Conservation (phyloP, 2,888 invertebrate species). For the Tiliacea aurago region DNA sequence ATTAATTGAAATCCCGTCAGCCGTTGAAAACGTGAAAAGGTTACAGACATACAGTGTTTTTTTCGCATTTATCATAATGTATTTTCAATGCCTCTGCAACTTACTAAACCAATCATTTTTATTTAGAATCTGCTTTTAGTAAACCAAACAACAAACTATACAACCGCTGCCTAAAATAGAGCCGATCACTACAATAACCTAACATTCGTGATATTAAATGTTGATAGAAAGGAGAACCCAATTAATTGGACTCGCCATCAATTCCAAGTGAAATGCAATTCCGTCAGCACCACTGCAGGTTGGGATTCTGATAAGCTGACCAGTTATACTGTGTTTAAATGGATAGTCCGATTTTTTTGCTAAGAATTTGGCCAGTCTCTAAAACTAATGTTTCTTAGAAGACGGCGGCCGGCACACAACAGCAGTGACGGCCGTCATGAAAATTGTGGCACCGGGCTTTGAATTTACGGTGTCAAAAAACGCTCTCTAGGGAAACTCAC, state of each 20-base stretch:
- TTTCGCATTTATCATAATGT: neutral
- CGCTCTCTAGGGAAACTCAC: no score
- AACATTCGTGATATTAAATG: conserved; percentile 9
- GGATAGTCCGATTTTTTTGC: neutral
- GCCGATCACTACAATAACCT: neutral
- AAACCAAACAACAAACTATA: neutral
- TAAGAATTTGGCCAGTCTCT: no score
- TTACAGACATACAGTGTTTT: neutral
- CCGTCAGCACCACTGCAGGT: conserved; percentile 42
- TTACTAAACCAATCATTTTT: neutral
- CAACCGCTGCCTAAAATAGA: neutral
- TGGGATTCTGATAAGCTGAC: conserved; percentile 12
- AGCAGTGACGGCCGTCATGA: no score
- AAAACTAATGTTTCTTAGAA: no score
- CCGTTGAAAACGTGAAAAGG: neutral
- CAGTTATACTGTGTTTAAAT: neutral
- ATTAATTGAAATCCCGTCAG: no score
- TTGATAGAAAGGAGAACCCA: conserved; percentile 26
- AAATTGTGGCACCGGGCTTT: no score
- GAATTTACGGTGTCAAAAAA: no score
- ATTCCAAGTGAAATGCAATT: conserved; percentile 51
- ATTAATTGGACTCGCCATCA: conserved; percentile 37
- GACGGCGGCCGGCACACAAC: no score
- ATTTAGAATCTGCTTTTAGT: neutral
- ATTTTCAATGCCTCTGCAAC: neutral